These are phyloP conservation scores for Diachrysia chrysitis DNA, from an alignment of 2,888 invertebrate species.

Conservation along the genomic window DNA sequence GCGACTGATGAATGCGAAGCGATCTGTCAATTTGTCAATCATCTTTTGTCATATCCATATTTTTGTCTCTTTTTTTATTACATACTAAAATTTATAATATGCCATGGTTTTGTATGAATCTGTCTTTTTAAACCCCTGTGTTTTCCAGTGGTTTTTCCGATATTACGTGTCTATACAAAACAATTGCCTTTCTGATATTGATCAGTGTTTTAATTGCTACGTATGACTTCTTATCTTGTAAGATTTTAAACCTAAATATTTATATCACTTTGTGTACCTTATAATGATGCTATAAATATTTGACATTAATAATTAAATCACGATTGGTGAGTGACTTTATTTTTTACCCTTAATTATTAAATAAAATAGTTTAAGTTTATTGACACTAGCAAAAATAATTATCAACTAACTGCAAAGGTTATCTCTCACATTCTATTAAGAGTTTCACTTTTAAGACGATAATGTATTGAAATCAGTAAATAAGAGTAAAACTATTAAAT, in stretches of 20 bases:
- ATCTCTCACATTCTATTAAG: neutral
- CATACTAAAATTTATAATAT: too few relatives aligned
- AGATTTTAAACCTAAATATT: neutral
- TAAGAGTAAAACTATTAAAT: neutral
- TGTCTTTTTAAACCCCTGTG: too few relatives aligned
- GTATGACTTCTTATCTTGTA: too few relatives aligned
- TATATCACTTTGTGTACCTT: neutral
- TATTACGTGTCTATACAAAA: too few relatives aligned
- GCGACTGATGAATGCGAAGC: constrained; percentile 32
- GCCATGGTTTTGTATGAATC: too few relatives aligned
- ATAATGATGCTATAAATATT: neutral
- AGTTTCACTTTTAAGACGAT: neutral
- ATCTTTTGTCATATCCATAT: neutral
- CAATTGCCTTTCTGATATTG: too few relatives aligned
- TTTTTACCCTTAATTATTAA: neutral
- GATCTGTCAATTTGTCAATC: constrained; percentile 15
- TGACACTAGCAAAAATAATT: neutral
- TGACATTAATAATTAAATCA: neutral
- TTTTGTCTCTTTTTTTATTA: neutral
- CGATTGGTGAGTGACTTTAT: neutral
- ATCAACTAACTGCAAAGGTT: constrained; percentile 1
- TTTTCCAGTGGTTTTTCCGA: too few relatives aligned
- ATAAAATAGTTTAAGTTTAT: neutral
- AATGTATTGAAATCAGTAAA: constrained; percentile 2
- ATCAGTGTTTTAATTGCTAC: too few relatives aligned